Evolutionary conservation across 2,888 invertebrate genomes (phyloP), one percentile per base, ranked within the genome.

Genomic region (Ochropacha duplaris): DNA sequence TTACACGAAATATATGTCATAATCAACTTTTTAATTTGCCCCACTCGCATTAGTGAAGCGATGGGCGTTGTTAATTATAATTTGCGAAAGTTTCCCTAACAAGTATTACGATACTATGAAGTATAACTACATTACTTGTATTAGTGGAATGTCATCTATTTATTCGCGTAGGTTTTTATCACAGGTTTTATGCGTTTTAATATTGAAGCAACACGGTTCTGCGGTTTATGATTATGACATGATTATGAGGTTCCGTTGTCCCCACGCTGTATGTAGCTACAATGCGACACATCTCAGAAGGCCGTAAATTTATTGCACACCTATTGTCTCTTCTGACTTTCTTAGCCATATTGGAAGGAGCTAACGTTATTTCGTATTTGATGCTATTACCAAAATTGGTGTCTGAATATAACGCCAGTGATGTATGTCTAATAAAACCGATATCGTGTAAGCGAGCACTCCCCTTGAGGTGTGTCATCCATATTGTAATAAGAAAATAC

Each of bases 161-260:
- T 55, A 55, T 57, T 60, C 14, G 64, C 60, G 73, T 71, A 71
- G 74, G 74, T 64, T 67, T 58, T 56, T n/a, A n/a, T n/a, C n/a
- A n/a, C n/a, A n/a, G n/a, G n/a, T n/a, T n/a, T n/a, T 58, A 54
- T 51, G 55, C 50, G 61, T 52, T 57, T 58, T 57, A n/a, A 57
- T 59, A 68, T 62, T 55, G 59, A 44, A 61, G 58, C 59, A 56
- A 64, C 64, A 59, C 61, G 64, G 67, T 61, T 63, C 64, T 72
- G 75, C 62, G 74, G 75, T 77, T 81, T 74, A 78, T 72, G 70
- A 68, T 55, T 74, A 78, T 72, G 70, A 68, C 55, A 67, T 72
- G 75, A 80, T 81, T 79, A 76, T 76, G 69, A 65, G 71, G 69
- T 78, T 81, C 81, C 78, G 76, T 64, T 71, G 71, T 70, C 72